phyloP scores from a whole-genome alignment of 2,888 invertebrate species.

The Leucoma salicis region DNA sequence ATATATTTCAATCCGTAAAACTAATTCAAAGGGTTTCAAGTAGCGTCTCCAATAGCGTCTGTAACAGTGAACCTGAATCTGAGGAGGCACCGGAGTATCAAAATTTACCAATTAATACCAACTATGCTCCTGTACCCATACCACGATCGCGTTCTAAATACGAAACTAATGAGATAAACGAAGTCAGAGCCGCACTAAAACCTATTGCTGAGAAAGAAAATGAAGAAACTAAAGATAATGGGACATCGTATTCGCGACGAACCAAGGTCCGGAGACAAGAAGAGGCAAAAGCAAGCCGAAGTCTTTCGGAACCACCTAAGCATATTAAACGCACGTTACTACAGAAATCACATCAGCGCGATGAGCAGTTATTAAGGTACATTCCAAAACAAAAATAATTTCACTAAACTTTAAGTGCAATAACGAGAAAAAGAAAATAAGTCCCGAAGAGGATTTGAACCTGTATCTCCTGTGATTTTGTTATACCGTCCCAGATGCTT shows the following conservation, averaged over 20 bases:
- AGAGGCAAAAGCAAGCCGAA: slow-evolving; percentile 44
- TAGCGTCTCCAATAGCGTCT: slow-evolving; percentile 68
- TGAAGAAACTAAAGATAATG: slow-evolving; percentile 27
- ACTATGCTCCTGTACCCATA: slow-evolving; percentile 56
- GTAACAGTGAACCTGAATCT: slow-evolving; percentile 71
- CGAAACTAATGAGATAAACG: slow-evolving; percentile 41
- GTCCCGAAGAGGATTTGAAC: no score
- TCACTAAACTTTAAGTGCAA: no score
- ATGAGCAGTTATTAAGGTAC: slow-evolving; percentile 35
- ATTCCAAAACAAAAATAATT: slow-evolving; percentile 14
- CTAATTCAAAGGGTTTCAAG: slow-evolving; percentile 66
- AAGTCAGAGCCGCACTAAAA: slow-evolving; percentile 43
- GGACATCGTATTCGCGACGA: slow-evolving; percentile 39
- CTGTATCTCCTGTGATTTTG: no score
- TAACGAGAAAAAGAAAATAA: no score
- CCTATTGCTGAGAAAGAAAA: slow-evolving; percentile 58
- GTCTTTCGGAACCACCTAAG: slow-evolving; percentile 66
- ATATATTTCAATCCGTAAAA: slow-evolving; percentile 67
- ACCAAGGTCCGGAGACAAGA: slow-evolving; percentile 50
- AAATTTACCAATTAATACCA: slow-evolving; percentile 57
- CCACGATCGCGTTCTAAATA: slow-evolving; percentile 61
- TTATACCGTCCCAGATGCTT: no score
- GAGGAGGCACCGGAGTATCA: slow-evolving; percentile 68
- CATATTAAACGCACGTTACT: slow-evolving; percentile 33
- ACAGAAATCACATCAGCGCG: slow-evolving; percentile 30